phyloP scores from a whole-genome alignment of 2,113 vertebrate genomes.

The Amphiprion ocellaris region DNA sequence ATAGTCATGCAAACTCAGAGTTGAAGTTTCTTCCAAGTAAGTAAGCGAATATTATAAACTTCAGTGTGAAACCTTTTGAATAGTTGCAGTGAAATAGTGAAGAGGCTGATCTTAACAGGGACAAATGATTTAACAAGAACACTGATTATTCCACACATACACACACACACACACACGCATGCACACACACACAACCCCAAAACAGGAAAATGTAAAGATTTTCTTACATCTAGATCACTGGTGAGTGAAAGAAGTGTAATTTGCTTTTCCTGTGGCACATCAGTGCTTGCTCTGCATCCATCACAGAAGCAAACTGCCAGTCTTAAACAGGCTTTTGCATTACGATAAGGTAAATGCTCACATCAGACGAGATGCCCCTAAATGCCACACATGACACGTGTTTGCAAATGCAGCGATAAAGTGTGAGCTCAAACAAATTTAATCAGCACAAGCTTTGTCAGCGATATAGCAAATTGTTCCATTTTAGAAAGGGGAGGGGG shows the following conservation, averaged over 20 bases:
- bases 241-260: slow-evolving; percentile 32
- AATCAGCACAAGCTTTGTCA: slow-evolving; percentile 21
- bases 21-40: slow-evolving; percentile 15
- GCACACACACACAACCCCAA: too few species aligned
- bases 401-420: slow-evolving; percentile 49
- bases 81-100: not conserved
- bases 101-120: not conserved
- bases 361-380: slow-evolving; percentile 18
- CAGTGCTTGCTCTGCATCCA: slow-evolving; percentile 59
- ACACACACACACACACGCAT: too few species aligned
- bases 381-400: slow-evolving; percentile 4
- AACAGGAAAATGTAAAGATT: slow-evolving; percentile 4
- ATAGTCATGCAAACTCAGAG: slow-evolving; percentile 12
- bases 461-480: slow-evolving; percentile 49
- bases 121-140: slow-evolving; percentile 3
- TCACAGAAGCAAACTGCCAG: slow-evolving; percentile 48
- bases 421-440: slow-evolving; percentile 26
- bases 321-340: slow-evolving; percentile 55
- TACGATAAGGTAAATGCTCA: slow-evolving; percentile 50
- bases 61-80: slow-evolving; percentile 5
- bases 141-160: slow-evolving; percentile 52
- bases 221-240: slow-evolving; percentile 49
- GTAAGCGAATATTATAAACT: not conserved
- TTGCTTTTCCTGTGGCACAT: slow-evolving; percentile 53
- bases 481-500: slow-evolving; percentile 42